phyloP scores from a whole-genome alignment of 2,113 vertebrate genomes.

The Neofelis nebulosa region DNA sequence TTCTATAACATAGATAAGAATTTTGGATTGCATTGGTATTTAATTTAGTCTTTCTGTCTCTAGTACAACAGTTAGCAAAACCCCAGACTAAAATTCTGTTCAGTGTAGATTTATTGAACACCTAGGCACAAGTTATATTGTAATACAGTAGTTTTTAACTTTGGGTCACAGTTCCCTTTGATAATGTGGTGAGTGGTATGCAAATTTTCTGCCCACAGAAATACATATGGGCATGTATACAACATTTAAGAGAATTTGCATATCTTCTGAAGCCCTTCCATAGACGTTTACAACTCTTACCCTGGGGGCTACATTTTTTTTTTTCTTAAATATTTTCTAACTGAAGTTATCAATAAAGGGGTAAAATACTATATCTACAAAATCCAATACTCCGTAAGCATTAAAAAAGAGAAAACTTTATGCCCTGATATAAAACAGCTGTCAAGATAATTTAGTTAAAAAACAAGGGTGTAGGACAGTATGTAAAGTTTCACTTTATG shows the following conservation, averaged over 20 bases:
- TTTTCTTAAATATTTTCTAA: background rate
- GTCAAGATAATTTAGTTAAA: background rate
- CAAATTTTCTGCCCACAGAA: constrained; percentile 36
- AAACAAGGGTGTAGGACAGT: background rate
- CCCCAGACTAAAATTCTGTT: background rate
- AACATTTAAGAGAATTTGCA: background rate
- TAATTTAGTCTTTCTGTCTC: background rate
- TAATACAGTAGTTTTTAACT: background rate
- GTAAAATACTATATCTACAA: background rate
- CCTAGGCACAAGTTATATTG: background rate
- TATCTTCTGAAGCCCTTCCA: background rate
- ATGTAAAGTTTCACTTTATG: background rate
- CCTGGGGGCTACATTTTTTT: background rate
- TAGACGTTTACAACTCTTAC: background rate
- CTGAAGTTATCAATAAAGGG: background rate
- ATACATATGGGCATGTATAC: background rate
- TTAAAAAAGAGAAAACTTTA: constrained; percentile 12
- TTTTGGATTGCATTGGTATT: constrained; percentile 38
- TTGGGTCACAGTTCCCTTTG: constrained; percentile 13
- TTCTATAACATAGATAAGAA: background rate
- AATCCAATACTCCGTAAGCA: background rate
- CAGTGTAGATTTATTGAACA: background rate
- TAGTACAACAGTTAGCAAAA: constrained; percentile 37
- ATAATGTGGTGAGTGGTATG: constrained; percentile 26
- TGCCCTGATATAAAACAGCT: background rate